These are phyloP conservation scores for Spisula subtruncata DNA, from an alignment of 2,888 invertebrate species.

Conservation along the genomic window DNA sequence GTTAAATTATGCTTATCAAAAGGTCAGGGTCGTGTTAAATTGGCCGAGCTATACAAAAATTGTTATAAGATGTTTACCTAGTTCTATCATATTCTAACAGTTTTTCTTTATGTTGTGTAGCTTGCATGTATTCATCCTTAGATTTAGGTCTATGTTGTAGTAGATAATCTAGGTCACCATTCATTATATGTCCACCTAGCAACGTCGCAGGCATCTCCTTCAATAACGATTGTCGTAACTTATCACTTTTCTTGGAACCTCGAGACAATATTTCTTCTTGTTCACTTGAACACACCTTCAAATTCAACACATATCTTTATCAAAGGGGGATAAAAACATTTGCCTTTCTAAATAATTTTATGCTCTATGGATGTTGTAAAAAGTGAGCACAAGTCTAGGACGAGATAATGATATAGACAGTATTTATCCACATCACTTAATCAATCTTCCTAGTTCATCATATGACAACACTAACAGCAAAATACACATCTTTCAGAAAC, in stretches of 20 bases:
- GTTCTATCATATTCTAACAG: constrained; percentile 95
- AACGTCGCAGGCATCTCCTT: constrained; percentile 85
- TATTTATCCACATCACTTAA: too few relatives aligned
- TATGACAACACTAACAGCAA: too few relatives aligned
- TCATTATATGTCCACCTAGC: constrained; percentile 43
- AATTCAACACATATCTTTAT: background rate
- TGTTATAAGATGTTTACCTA: constrained; percentile 89
- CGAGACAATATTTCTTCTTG: constrained; percentile 91
- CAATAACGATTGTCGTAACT: constrained; percentile 90
- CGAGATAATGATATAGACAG: too few relatives aligned
- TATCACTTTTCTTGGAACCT: constrained; percentile 91
- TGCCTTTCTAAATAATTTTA: too few relatives aligned
- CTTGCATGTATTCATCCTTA: constrained; percentile 90
- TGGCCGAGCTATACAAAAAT: too few relatives aligned
- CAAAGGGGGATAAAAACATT: background rate
- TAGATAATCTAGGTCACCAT: constrained; percentile 64
- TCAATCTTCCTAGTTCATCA: too few relatives aligned
- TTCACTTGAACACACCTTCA: constrained; percentile 92
- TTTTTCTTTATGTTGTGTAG: constrained; percentile 93
- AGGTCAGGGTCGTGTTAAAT: too few relatives aligned
- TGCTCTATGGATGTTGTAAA: too few relatives aligned
- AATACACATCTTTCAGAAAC: too few relatives aligned
- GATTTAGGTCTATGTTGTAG: constrained; percentile 63
- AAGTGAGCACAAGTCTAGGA: too few relatives aligned
- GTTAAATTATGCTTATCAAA: too few relatives aligned